Percentiles rank a stretch among this genome's conserved stretches.
These are phyloP conservation scores for Anthonomus grandis DNA, from an alignment of 1,140 invertebrate genomes.

Conservation along the genomic window DNA sequence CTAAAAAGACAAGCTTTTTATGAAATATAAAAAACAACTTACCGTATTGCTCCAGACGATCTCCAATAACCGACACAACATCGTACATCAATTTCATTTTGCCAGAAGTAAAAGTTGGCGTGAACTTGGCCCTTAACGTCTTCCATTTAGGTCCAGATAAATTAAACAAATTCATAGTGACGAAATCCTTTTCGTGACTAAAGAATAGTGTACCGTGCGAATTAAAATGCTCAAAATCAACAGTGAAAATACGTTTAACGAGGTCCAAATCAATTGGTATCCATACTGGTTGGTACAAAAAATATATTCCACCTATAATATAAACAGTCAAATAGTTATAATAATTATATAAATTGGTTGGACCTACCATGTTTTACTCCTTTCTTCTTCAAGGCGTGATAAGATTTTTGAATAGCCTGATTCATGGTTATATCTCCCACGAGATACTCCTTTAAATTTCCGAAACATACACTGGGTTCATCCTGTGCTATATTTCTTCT, in stretches of 20 bases:
- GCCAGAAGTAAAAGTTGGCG: constrained; percentile 53
- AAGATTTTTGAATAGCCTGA: not conserved
- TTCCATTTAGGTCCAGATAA: constrained; percentile 51
- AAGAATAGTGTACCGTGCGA: no score
- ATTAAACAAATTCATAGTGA: constrained; percentile 50
- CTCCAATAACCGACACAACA: constrained; percentile 36
- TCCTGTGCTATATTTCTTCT: not conserved
- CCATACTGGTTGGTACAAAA: no score
- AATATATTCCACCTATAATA: no score
- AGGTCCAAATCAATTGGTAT: no score
- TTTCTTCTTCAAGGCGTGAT: not conserved
- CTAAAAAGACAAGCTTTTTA: no score
- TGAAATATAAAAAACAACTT: no score
- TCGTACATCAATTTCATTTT: constrained; percentile 53
- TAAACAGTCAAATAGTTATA: no score
- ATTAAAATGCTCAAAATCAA: no score
- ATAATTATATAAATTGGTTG: not conserved
- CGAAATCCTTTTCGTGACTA: constrained; percentile 50
- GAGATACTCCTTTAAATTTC: not conserved
- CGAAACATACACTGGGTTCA: not conserved
- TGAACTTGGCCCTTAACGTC: constrained; percentile 48
- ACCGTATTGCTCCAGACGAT: constrained; percentile 35
- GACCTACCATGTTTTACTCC: not conserved
- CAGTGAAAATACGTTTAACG: no score
- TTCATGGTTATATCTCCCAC: not conserved